Evolutionary conservation across 2,113 vertebrate species (phyloP), one percentile per base, ranked within the genome.

Genomic region (Emydura subglobosa): DNA sequence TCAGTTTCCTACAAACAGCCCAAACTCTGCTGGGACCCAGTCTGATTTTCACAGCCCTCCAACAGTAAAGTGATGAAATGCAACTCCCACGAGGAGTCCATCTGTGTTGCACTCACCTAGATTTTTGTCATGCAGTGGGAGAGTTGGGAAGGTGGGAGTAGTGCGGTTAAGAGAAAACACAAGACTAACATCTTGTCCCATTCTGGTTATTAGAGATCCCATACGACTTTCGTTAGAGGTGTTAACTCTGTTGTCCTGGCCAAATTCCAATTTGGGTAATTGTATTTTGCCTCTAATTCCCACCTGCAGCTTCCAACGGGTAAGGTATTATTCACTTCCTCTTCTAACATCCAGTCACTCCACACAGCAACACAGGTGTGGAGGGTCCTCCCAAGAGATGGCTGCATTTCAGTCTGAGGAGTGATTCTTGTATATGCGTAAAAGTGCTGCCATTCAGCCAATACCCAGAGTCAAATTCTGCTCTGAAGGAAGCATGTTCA

Each of bases 21-120:
- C 68, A 93, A 91, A 61, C 14, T 44, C 85, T 49, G 13, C 0
- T 0, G 90, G 25, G 83, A 47, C 19, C 8, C 0, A 0, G 31
- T 68, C 78, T 91, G 80, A 76, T 68, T 47, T 86, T 74, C 42
- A 51, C 19, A n/a, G 13, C 50, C 27, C 51, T 82, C 29, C n/a
- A 34, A 50, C 31, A n/a, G 79, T 5, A n/a, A 49, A 57, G 51
- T 49, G 65, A 76, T n/a, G 31, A 44, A 82, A 39, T 39, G 21
- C 27, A 19, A 47, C 29, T 83, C 79, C 65, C 42, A 13, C 13
- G 7, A 50, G 79, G 10, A 82, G 16, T 49, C 44, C n/a, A 74
- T 55, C 80, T 82, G 50, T 34, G 39, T 47, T 31, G 39, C n/a
- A 31, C n/a, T 54, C 72, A 82, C 50, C 80, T 55, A 42, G 50